Evolutionary conservation across 2,888 invertebrate genomes (phyloP).

Genomic region (Aquatica leii): DNA sequence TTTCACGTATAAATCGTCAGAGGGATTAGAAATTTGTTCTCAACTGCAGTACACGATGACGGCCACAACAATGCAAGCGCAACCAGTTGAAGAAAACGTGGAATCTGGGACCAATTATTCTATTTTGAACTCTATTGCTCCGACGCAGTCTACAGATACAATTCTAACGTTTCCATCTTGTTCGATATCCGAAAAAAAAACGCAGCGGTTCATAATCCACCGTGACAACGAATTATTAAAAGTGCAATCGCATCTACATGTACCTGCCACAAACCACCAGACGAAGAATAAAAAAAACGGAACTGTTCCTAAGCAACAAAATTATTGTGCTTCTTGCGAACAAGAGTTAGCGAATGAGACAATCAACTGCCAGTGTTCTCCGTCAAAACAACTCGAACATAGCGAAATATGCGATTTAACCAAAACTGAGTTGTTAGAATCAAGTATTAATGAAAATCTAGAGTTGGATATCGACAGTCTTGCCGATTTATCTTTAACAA

Average conservation of each 20-base stretch:
- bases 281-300: slow-evolving; percentile 1
- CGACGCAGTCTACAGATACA: background rate
- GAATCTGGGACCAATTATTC: slow-evolving; percentile 11
- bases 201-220: background rate
- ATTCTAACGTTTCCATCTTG: background rate
- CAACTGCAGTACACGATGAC: slow-evolving; percentile 26
- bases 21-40: slow-evolving; percentile 12
- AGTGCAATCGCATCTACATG: slow-evolving; percentile 6
- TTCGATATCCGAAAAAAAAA: background rate
- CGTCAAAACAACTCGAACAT: too few relatives aligned
- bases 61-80: slow-evolving; percentile 13
- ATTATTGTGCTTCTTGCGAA: background rate
- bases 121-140: slow-evolving; percentile 4
- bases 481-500: background rate
- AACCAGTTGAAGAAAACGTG: slow-evolving; percentile 5
- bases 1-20: slow-evolving; percentile 25
- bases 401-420: too few relatives aligned
- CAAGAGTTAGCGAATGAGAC: background rate
- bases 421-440: too few relatives aligned
- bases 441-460: background rate
- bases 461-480: background rate
- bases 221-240: background rate
- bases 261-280: background rate
- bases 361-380: background rate
- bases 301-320: background rate